Conservation (phyloP, 2,113 vertebrate genomes). For the Elephas maximus region DNA sequence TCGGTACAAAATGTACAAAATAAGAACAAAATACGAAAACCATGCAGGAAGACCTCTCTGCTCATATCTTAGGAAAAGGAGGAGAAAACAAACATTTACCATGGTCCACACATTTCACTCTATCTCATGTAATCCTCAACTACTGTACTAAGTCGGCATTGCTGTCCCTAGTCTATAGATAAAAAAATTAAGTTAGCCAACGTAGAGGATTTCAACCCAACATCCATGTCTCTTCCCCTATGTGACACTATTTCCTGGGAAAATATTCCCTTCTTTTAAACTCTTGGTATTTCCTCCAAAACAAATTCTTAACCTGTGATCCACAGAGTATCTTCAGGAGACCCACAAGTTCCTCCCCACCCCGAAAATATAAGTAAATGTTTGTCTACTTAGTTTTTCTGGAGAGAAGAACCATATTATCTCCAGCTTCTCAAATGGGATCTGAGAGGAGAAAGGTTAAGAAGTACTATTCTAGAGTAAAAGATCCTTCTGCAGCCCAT, state of each 20-base stretch:
- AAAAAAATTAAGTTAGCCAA: conserved; percentile 17
- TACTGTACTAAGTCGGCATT: background rate
- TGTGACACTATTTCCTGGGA: background rate
- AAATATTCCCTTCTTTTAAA: conserved; percentile 45
- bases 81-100: background rate
- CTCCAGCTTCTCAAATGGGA: conserved; percentile 11
- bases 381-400: conserved; percentile 38
- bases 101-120: background rate
- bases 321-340: background rate
- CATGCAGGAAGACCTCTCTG: conserved; percentile 41
- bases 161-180: background rate
- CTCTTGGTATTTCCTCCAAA: conserved; percentile 21
- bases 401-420: background rate
- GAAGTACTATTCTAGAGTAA: background rate
- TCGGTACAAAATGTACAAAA: background rate
- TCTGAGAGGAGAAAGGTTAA: background rate
- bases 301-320: conserved; percentile 29
- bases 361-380: background rate
- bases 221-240: background rate
- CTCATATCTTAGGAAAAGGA: background rate
- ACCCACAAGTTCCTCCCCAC: background rate
- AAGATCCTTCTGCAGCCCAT: background rate
- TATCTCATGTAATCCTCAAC: background rate
- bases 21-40: background rate
- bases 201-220: conserved; percentile 20